A percentile compares a stretch with the other conserved stretches of the same genome.
Evolutionary conservation across 2,113 vertebrate species (phyloP).

Genomic region (Spilogale gracilis): DNA sequence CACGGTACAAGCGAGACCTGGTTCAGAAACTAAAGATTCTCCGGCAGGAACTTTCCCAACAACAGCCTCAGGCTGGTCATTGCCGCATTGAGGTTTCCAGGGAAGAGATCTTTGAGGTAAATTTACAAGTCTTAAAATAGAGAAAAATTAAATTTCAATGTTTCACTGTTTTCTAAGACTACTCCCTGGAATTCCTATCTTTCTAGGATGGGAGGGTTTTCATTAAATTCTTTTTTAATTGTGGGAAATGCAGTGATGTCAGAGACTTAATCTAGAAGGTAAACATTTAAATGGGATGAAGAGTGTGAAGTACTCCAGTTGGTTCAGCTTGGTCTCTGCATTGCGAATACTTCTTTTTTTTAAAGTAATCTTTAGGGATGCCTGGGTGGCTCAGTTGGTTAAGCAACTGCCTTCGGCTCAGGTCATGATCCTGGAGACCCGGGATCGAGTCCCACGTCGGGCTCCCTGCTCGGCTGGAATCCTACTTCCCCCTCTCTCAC

Average conservation of each 20-base stretch:
- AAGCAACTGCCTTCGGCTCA: too few relatives aligned
- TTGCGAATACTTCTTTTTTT: background rate
- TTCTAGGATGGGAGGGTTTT: slow-evolving; percentile 30
- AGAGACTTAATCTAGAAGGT: background rate
- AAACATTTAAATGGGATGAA: background rate
- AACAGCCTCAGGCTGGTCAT: slow-evolving; percentile 98
- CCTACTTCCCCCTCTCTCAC: too few relatives aligned
- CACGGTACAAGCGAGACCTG: slow-evolving; percentile 97
- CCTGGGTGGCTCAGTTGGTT: too few relatives aligned
- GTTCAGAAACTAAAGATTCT: slow-evolving; percentile 99
- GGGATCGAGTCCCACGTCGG: too few relatives aligned
- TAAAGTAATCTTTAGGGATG: background rate
- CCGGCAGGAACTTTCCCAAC: slow-evolving; percentile 97
- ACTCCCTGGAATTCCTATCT: background rate
- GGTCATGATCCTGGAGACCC: too few relatives aligned
- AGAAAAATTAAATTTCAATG: slow-evolving; percentile 40
- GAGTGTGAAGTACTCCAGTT: background rate
- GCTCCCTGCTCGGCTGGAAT: too few relatives aligned
- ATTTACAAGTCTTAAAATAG: slow-evolving; percentile 31
- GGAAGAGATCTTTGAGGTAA: slow-evolving; percentile 98
- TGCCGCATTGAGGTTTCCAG: slow-evolving; percentile 99
- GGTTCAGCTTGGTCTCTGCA: background rate
- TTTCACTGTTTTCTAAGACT: slow-evolving; percentile 40
- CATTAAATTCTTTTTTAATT: background rate
- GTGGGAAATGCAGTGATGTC: background rate